phyloP scores from a whole-genome alignment of 2,113 vertebrate species.

The Leucopsar rothschildi region DNA sequence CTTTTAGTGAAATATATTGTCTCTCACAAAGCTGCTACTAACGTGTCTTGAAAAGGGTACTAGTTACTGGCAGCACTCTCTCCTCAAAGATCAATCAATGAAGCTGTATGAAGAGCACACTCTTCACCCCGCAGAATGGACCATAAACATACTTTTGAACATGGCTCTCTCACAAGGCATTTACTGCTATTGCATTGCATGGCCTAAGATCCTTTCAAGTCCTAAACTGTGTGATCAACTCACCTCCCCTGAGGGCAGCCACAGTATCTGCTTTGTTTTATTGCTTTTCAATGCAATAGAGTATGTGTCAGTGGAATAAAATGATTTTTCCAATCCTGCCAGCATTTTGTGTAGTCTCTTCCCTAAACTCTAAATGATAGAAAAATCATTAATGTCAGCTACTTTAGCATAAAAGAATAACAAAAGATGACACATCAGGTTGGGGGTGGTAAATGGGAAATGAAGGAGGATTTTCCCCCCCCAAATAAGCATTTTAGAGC shows the following conservation, averaged over 20 bases:
- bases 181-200: not conserved
- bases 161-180: not conserved
- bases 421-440: not conserved
- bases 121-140: not conserved
- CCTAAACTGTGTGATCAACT: not conserved
- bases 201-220: conserved; percentile 3
- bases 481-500: not conserved
- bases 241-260: conserved; percentile 2
- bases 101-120: not conserved
- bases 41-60: not conserved
- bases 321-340: conserved; percentile 37
- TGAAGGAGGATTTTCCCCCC: not conserved
- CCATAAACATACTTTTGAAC: not conserved
- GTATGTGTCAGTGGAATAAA: conserved; percentile 13
- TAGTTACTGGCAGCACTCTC: not conserved
- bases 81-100: not conserved
- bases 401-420: not conserved
- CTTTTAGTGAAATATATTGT: not conserved
- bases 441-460: not conserved
- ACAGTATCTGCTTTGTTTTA: conserved; percentile 17
- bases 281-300: conserved; percentile 47
- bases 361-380: not conserved
- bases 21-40: not conserved
- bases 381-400: conserved; percentile 17
- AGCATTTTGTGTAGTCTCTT: conserved; percentile 6